Evolutionary conservation across 2,888 invertebrate genomes (phyloP), one percentile per base, ranked within the genome.

Genomic region (Lepidochitona cinerea): DNA sequence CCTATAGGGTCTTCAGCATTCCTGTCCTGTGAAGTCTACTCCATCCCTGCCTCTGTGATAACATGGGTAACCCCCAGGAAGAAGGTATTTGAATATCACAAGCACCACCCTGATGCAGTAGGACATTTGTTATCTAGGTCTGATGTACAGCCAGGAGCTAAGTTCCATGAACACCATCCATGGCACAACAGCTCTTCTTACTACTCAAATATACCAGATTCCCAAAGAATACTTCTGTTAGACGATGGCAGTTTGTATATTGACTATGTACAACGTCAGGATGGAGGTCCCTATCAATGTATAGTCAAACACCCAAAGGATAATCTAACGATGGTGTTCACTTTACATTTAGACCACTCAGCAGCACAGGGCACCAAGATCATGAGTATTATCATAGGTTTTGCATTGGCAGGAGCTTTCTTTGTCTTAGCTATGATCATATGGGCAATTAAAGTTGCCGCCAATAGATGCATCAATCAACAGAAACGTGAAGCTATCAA

Each of bases 291-390:
- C 12, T 98, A 97, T 92, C 93, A 94, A 76, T 98, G 97, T 89
- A 94, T 94, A 87, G 97, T 96, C 54, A 93, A 94, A 84, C 97
- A 97, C 92, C 94, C 96, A 23, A 93, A 95, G 79, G 95, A 95
- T 71, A 96, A 96, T 89, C 92, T 93, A 37, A 95, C 96, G 1
- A 93, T 94, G 65, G 94, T 94, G 84, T 94, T 97, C 23, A 76
- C 73, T 12, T 36, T 89, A 26, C 74, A 70, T 7, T 94, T 97
- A 88, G 96, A 97, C 91, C 96, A 97, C 26, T 93, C 94, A 85
- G 94, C 96, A 74, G 94, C 96, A 92, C 94, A 94, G 87, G 94
- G 94, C 83, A 94, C 97, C 70, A 95, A 96, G 90, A 94, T 97
- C 78, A 93, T 94, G 85, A 97, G 97, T 90, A 93, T 97, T 78